Evolutionary conservation across 1,140 invertebrate species (phyloP).

Genomic region (Arctopsyche grandis): DNA sequence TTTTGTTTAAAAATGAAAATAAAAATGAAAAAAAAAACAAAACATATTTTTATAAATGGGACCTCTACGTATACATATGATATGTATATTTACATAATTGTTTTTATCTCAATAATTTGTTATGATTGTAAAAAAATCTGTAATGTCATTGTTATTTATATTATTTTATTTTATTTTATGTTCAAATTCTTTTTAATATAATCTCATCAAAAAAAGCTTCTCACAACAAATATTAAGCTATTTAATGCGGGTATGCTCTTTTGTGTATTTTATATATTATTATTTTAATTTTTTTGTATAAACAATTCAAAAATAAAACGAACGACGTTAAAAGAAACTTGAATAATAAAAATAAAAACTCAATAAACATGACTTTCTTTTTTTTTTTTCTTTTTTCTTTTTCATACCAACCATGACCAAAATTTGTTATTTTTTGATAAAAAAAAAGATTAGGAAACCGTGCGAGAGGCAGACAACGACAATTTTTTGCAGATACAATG

Average conservation of each 20-base stretch:
- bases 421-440: background rate
- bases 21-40: background rate
- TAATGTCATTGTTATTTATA: constrained; percentile 54
- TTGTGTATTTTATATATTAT: constrained; percentile 45
- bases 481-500: background rate
- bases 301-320: constrained; percentile 52
- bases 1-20: background rate
- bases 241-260: constrained; percentile 45
- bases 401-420: background rate
- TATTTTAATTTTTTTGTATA: constrained; percentile 47
- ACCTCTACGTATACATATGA: constrained; percentile 23
- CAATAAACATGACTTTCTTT: background rate
- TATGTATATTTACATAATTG: no score
- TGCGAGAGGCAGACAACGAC: background rate
- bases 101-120: no score
- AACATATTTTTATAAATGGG: constrained; percentile 49
- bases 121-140: background rate
- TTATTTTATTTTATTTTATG: constrained; percentile 50
- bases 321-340: constrained; percentile 53
- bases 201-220: constrained; percentile 59
- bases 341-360: constrained; percentile 39
- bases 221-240: constrained; percentile 68
- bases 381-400: constrained; percentile 40
- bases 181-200: constrained; percentile 51
- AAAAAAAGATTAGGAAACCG: background rate